Base-by-base conservation (phyloP, 2,113 vertebrate species). In the Coracopsis vasa region DNA sequence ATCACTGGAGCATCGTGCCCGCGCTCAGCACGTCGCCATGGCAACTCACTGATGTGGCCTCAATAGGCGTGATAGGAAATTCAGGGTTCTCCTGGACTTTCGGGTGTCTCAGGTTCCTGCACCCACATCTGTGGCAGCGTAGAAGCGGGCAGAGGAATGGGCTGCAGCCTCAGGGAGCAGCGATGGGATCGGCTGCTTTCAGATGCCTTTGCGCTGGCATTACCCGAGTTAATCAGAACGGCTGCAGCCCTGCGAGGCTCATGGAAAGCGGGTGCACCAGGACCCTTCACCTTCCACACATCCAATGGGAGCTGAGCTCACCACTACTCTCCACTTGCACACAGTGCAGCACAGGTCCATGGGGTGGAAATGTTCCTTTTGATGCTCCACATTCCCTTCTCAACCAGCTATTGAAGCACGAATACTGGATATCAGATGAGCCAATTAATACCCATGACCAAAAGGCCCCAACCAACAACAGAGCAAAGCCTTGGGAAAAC, bases 21-120 rank as follows among this genome's bases (percentile, higher is more conserved):
- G 67, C 0, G 3, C 58, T 89, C 87, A 47, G 86, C 92, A 48
- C 44, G 42, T 98, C 95, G 92, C 97, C 95, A 97, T 96, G 97
- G 97, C 88, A 97, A 98, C 97, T 53, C 10, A 5, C 21, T 6
- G 4, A 2, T 19, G 47, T 77, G 92, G 90, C 91, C 96, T 88
- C 50, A 17, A 92, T 41, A 66, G 83, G 66, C 1, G 41, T 0
- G 6, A 2, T 44, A 20, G 86, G 78, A 84, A 92, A 90, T 35
- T 18, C 0, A 64, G 92, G 80, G 80, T 37, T 60, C 16, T 5
- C 67, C 31, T 3, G 56, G 27, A 27, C 56, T 35, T 24, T 0
- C 2, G 14, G 66, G 28, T 6, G 31, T 3, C 48, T 27, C 14
- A 3, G 16, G 45, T 31, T 24, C 80, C 27, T 2, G 7, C 8